Evolutionary conservation across 2,888 invertebrate species (phyloP).

Genomic region (Ophioninae sp.): DNA sequence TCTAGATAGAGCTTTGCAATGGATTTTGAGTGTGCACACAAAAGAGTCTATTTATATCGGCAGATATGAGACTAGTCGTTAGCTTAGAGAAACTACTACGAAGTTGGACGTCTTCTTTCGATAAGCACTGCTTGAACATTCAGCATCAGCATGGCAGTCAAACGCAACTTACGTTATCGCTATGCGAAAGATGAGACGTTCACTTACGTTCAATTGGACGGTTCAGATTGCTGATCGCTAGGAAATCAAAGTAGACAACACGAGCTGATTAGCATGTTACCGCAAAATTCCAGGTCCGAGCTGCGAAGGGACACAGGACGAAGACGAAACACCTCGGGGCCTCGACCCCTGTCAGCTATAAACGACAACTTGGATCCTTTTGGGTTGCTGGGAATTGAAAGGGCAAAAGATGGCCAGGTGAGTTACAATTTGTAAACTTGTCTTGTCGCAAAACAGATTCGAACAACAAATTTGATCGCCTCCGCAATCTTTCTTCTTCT

Average conservation of each 20-base stretch:
- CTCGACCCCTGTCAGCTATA: constrained; percentile 91
- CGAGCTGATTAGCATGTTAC: not conserved
- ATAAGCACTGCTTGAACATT: not conserved
- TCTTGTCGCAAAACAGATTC: not conserved
- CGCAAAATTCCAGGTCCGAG: constrained; percentile 82
- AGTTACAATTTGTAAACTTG: not conserved
- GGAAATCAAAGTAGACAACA: not conserved
- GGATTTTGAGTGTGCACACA: constrained; percentile 24
- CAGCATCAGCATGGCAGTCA: not conserved
- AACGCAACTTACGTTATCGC: not conserved
- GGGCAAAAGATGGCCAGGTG: constrained; percentile 91
- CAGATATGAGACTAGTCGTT: constrained; percentile 49
- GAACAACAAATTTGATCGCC: not conserved
- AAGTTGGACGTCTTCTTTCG: constrained; percentile 12
- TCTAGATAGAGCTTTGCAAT: constrained; percentile 46
- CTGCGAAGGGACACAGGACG: constrained; percentile 88
- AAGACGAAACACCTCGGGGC: constrained; percentile 91
- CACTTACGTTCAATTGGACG: not conserved
- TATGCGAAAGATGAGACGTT: not conserved
- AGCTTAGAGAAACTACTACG: constrained; percentile 13
- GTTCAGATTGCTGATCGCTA: constrained; percentile 2
- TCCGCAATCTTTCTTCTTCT: constrained; percentile 20
- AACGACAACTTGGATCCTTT: constrained; percentile 93
- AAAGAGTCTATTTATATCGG: constrained; percentile 29
- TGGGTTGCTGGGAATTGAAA: constrained; percentile 91